Evolutionary conservation across 2,113 vertebrate species (phyloP), one percentile per base, ranked within the genome.

Genomic region (Plecturocebus donacophilus): DNA sequence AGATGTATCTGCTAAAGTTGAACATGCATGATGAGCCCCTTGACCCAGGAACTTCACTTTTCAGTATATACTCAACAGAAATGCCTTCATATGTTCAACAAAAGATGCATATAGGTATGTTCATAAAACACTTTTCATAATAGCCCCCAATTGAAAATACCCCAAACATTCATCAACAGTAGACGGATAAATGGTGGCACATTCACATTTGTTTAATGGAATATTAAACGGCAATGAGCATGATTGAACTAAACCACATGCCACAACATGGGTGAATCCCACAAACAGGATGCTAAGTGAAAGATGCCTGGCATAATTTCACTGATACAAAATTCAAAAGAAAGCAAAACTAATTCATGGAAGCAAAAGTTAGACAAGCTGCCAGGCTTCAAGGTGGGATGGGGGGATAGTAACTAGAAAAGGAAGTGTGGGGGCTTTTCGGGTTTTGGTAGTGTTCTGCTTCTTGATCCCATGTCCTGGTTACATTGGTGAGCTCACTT

Each of bases 381-480:
- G 20, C 23, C 20, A 30, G 30, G 19, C 52, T 40, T 61, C 3
- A 16, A 54, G 47, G 0, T 68, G 66, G 32, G 66, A 30, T 14
- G 38, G 42, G 52, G 8, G 42, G 8, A 32, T 30, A 66, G 54
- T 9, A 13, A 66, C 0, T 1, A 11, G 40, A n/a, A 38, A 58
- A 91, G 13, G 58, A 32, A 35, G 0, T 0, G 0, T 17, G 23
- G 9, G 25, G 2, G 3, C 42, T 58, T 11, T 42, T 42, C 23
- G n/a, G 52, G 13, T 25, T 23, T 40, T 2, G 30, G 19, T 8
- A 5, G 16, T 11, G 4, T 27, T 42, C 47, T 68, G 14, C 49
- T 54, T 76, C 80, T 25, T 23, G 79, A 84, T 45, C n/a, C n/a
- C 9, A 2, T 9, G 42, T 19, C 27, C 79, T 71, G 27, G 5